phyloP scores from a whole-genome alignment of 2,113 vertebrate genomes.

The Gallinago paraguaiae region DNA sequence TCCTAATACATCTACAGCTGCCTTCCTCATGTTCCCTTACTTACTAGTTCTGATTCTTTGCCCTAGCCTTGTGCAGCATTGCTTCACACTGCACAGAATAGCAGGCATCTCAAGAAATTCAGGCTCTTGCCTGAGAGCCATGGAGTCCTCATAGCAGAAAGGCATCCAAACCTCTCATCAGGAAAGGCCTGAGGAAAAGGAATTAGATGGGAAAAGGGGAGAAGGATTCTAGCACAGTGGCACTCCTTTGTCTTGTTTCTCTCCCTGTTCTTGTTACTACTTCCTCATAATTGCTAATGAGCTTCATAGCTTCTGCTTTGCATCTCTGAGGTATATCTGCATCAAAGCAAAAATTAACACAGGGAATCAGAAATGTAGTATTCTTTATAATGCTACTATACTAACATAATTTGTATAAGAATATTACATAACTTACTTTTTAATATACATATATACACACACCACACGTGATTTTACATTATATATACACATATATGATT shows the following conservation, averaged over 20 bases:
- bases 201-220: background rate
- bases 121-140: background rate
- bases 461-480: background rate
- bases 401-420: background rate
- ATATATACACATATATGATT: background rate
- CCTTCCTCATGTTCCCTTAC: background rate
- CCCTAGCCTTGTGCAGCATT: background rate
- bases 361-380: background rate
- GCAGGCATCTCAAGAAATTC: background rate
- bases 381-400: background rate
- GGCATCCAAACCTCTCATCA: background rate
- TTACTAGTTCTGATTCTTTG: background rate
- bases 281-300: background rate
- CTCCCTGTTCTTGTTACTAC: background rate
- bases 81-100: rapidly evolving
- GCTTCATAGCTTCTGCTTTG: background rate
- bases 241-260: background rate
- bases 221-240: background rate
- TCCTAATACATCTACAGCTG: background rate
- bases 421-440: background rate
- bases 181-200: background rate
- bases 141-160: background rate
- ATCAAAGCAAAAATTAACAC: background rate
- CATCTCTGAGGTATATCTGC: background rate
- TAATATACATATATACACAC: background rate